Evolutionary conservation across 1,140 invertebrate species (phyloP).

Genomic region (Pseudachorutes palmiensis): DNA sequence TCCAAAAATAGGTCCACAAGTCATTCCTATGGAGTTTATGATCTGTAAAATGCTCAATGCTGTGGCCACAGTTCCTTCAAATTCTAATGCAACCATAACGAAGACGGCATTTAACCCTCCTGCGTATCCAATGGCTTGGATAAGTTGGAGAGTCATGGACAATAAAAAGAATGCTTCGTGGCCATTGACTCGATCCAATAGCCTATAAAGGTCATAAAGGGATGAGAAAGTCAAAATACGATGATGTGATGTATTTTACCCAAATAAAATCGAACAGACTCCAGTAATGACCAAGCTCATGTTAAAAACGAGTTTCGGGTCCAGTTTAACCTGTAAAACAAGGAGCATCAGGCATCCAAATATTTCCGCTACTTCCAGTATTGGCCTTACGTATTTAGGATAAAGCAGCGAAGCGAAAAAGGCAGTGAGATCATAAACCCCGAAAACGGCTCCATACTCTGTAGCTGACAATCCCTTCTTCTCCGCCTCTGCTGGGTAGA

Average conservation of each 20-base stretch:
- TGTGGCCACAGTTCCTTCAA: too few relatives aligned
- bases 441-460: constrained; percentile 58
- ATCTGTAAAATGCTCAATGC: too few relatives aligned
- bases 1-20: too few relatives aligned
- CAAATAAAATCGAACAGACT: background rate
- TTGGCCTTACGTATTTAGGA: background rate
- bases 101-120: too few relatives aligned
- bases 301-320: background rate
- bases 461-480: constrained; percentile 73
- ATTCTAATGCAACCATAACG: too few relatives aligned
- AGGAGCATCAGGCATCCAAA: background rate
- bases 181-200: too few relatives aligned
- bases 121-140: too few relatives aligned
- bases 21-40: too few relatives aligned
- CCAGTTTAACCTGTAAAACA: background rate
- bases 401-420: background rate
- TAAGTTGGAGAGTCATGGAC: too few relatives aligned
- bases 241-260: background rate
- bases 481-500: constrained; percentile 57
- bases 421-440: background rate
- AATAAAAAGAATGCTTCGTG: too few relatives aligned
- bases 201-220: background rate
- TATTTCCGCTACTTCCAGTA: background rate
- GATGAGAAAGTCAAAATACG: background rate
- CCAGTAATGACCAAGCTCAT: background rate